These are phyloP conservation scores for Parambassis ranga DNA, from an alignment of 2,797 vertebrate species.

Conservation along the genomic window DNA sequence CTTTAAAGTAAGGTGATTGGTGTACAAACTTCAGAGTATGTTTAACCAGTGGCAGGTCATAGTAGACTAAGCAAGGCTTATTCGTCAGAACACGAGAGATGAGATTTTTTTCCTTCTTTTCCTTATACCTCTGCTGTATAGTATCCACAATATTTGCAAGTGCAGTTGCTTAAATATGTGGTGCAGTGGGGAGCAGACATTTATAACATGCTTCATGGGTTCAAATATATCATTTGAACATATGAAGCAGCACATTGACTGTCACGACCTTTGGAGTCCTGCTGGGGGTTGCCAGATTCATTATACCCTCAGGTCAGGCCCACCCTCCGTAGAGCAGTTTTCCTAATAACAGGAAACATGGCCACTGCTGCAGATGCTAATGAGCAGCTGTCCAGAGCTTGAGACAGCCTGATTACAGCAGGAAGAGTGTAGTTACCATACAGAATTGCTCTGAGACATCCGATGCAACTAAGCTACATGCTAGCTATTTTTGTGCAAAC, in stretches of 20 bases:
- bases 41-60: background rate
- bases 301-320: constrained; percentile 22
- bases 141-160: background rate
- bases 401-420: constrained; percentile 60
- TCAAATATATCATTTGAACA: background rate
- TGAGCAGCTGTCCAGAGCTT: constrained; percentile 60
- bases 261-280: constrained; percentile 21
- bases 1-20: constrained; percentile 1
- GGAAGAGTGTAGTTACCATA: constrained; percentile 49
- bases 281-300: constrained; percentile 23
- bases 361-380: constrained; percentile 63
- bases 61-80: no score
- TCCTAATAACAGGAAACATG: constrained; percentile 72
- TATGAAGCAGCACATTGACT: background rate
- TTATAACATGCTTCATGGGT: no score
- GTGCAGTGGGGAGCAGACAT: background rate
- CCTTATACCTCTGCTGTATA: background rate
- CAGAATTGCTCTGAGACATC: constrained; percentile 28
- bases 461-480: background rate
- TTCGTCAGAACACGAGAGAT: no score
- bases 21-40: background rate
- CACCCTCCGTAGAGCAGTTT: constrained; percentile 41
- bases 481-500: background rate
- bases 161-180: no score
- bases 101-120: background rate